A percentile compares a stretch with the other conserved stretches of the same genome.
Conservation (phyloP, 1,140 invertebrate species). For the Drosophila ironensis region DNA sequence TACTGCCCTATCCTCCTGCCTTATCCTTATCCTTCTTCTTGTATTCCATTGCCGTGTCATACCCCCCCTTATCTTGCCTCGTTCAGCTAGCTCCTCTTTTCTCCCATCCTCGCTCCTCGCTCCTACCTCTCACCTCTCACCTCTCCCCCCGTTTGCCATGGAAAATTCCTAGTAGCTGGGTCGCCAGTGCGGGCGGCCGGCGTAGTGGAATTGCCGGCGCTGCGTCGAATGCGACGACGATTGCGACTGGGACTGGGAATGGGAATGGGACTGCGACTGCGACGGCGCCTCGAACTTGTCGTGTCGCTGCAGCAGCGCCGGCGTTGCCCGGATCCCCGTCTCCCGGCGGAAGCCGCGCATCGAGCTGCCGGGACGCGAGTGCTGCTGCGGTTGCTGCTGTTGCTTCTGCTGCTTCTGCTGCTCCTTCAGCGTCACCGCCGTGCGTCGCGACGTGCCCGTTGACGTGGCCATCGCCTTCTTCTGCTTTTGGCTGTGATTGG, state of each 20-base stretch:
- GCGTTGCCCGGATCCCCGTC: neutral
- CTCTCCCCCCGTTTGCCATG: too few species aligned
- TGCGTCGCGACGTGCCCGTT: neutral
- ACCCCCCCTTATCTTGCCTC: too few species aligned
- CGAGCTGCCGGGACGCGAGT: neutral
- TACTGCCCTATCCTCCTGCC: too few species aligned
- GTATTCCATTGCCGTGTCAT: too few species aligned
- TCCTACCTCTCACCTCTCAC: too few species aligned
- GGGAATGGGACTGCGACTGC: neutral
- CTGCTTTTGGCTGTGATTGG: too few species aligned
- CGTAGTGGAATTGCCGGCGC: constrained; percentile 26
- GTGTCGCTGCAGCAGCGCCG: constrained; percentile 8
- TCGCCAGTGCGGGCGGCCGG: constrained; percentile 21
- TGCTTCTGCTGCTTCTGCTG: constrained; percentile 10
- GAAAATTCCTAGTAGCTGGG: constrained; percentile 38
- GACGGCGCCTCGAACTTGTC: constrained; percentile 6
- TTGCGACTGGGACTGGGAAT: neutral
- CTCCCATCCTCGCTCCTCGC: too few species aligned
- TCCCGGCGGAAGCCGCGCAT: constrained; percentile 21
- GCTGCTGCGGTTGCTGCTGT: constrained; percentile 13
- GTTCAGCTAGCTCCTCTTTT: too few species aligned
- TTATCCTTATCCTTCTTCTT: too few species aligned
- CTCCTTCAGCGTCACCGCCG: neutral
- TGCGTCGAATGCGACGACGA: constrained; percentile 24
- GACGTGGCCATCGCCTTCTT: too few species aligned